Percentiles rank a stretch among this genome's conserved stretches.
These are phyloP conservation scores for Sepiola atlantica DNA, from an alignment of 2,888 invertebrate genomes.

Conservation along the genomic window DNA sequence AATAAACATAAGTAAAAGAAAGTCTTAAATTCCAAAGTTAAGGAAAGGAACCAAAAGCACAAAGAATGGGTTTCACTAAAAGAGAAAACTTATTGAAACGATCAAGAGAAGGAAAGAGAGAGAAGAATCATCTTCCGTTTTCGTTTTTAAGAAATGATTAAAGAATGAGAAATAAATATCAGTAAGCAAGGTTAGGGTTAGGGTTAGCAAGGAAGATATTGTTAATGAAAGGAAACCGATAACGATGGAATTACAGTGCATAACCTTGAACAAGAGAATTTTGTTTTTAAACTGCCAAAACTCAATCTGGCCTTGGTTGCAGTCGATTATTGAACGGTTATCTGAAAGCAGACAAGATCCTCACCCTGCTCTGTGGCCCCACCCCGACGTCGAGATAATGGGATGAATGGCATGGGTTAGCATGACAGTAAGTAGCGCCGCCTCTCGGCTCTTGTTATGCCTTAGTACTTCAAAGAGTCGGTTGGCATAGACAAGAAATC, in stretches of 20 bases:
- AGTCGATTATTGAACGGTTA: neutral
- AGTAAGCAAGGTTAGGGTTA: no score
- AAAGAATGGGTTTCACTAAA: neutral
- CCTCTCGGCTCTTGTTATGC: neutral
- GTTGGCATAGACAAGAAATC: neutral
- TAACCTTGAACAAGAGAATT: neutral
- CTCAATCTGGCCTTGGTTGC: neutral
- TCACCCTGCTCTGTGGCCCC: neutral
- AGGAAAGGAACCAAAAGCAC: no score
- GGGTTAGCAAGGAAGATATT: neutral
- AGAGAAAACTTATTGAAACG: neutral
- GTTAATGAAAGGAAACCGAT: neutral
- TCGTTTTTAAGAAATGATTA: neutral
- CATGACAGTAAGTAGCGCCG: neutral
- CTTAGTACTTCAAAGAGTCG: neutral
- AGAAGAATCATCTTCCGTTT: neutral
- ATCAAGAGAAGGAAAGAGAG: neutral
- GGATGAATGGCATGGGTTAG: neutral
- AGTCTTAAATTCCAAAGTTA: no score
- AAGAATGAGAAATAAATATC: neutral
- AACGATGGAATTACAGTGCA: neutral
- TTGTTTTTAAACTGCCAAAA: neutral
- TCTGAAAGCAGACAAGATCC: neutral
- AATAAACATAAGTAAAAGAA: neutral
- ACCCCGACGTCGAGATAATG: neutral